A percentile compares a stretch with the other conserved stretches of the same genome.
phyloP scores from a whole-genome alignment of 2,113 vertebrate genomes.

The Chamaea fasciata region DNA sequence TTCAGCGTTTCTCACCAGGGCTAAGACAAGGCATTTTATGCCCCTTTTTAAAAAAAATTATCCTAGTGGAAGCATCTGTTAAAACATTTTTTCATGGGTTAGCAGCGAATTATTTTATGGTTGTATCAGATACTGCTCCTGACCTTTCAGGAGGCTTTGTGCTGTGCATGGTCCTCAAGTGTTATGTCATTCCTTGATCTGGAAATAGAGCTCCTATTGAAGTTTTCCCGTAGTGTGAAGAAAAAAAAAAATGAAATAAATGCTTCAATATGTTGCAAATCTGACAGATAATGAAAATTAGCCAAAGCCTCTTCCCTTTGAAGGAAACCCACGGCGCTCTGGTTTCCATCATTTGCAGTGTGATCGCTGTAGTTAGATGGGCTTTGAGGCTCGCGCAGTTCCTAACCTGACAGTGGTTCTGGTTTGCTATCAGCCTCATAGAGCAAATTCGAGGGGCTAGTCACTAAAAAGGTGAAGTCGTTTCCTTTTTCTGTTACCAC shows the following conservation, averaged over 20 bases:
- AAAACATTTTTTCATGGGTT: neutral
- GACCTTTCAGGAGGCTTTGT: neutral
- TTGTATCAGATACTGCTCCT: neutral
- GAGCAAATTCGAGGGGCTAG: neutral
- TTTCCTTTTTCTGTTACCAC: slow-evolving; percentile 22
- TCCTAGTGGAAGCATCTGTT: neutral
- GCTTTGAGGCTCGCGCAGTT: slow-evolving; percentile 23
- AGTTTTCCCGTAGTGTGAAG: neutral
- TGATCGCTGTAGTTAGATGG: neutral
- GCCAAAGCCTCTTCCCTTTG: neutral
- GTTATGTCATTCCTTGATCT: neutral
- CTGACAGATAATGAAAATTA: neutral
- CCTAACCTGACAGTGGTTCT: slow-evolving; percentile 32
- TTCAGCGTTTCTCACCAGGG: neutral
- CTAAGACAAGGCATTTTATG: neutral
- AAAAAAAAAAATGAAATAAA: neutral
- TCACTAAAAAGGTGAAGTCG: neutral
- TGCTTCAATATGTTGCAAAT: neutral
- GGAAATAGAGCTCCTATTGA: neutral
- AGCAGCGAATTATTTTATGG: neutral
- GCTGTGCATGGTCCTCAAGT: neutral
- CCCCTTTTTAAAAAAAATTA: neutral
- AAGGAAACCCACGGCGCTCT: fast-evolving
- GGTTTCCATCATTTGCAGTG: fast-evolving
- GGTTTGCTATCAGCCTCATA: slow-evolving; percentile 62